Conservation (phyloP, 2,888 invertebrate genomes). For the Cerceris ruficornis region DNA sequence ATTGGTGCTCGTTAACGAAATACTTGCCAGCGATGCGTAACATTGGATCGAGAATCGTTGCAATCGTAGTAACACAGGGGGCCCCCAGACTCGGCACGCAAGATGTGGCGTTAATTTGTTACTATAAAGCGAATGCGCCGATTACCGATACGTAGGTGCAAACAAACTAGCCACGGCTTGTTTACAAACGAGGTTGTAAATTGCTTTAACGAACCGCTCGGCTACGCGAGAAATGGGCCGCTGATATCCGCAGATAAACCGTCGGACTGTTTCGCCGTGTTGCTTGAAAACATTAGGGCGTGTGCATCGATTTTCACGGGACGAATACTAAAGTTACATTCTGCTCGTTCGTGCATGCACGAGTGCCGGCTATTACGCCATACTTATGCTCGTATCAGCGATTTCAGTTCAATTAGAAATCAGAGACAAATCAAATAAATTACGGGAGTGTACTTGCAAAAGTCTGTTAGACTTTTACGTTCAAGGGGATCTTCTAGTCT, state of each 20-base stretch:
- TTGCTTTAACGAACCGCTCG: constrained; percentile 66
- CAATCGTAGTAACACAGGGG: background rate
- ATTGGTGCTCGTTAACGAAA: background rate
- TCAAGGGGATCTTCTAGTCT: no score
- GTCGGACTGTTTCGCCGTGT: constrained; percentile 40
- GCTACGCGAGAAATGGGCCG: constrained; percentile 55
- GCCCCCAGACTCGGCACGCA: background rate
- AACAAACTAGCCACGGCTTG: constrained; percentile 59
- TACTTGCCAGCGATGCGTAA: background rate
- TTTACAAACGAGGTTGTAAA: constrained; percentile 67
- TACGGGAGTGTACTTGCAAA: no score
- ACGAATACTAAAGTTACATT: constrained; percentile 53
- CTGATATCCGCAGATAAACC: constrained; percentile 62
- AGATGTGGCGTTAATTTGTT: constrained; percentile 51
- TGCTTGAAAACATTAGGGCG: constrained; percentile 62
- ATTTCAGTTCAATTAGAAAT: background rate
- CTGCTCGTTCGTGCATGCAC: constrained; percentile 10
- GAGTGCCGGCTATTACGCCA: background rate
- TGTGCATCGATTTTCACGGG: constrained; percentile 58
- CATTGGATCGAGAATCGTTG: background rate
- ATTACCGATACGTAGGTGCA: constrained; percentile 60
- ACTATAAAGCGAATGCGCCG: constrained; percentile 49
- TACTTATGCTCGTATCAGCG: background rate
- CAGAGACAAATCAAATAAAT: background rate
- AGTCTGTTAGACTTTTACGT: no score